Evolutionary conservation across 2,797 vertebrate genomes (phyloP), one percentile per base, ranked within the genome.

Genomic region (Ciconia nigra): DNA sequence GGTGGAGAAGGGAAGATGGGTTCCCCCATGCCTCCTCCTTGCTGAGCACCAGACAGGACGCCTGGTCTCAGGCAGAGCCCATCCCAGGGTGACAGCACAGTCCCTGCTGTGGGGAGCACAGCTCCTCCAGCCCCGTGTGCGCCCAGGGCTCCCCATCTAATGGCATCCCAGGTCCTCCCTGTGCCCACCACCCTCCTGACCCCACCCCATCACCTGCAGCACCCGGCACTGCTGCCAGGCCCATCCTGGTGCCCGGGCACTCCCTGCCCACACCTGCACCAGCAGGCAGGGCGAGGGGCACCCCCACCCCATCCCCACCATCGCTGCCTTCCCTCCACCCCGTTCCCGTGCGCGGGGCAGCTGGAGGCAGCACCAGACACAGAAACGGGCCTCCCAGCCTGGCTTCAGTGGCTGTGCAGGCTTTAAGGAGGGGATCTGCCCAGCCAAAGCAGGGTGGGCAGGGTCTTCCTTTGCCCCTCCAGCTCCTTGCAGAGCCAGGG

Each of bases 291-390:
- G 21, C 22, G 41, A 74, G 46, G 26, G 31, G 11, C 7, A 71
- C 37, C 3, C 12, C 9, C 2, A 59, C 3, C 31, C 9, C 15
- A 76, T 17, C 33, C 29, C 31, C n/a, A 47, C 19, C 49, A 37
- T 0, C 0, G 0, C 31, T 49, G 59, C 47, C 19, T 25, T 66
- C 41, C 24, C 15, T 62, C 22, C 33, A 58, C 3, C 7, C 25
- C 22, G 35, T 25, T 5, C 11, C 33, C 13, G 2, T 3, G 0
- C 0, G 4, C 0, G 0, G 20, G 29, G 24, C 41, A 89, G 73
- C 67, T 59, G 44, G 29, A 52, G 25, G 37, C 37, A 83, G 35
- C 37, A 49, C 13, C 58, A 67, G 39, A 37, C 57, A 79, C 31
- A 73, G 42, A 70, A 70, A 73, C 1, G 5, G 49, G 57, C 39